Percentiles rank a stretch among this genome's conserved stretches.
phyloP scores from a whole-genome alignment of 1,140 invertebrate species.

The Tetragnatha versicolor region DNA sequence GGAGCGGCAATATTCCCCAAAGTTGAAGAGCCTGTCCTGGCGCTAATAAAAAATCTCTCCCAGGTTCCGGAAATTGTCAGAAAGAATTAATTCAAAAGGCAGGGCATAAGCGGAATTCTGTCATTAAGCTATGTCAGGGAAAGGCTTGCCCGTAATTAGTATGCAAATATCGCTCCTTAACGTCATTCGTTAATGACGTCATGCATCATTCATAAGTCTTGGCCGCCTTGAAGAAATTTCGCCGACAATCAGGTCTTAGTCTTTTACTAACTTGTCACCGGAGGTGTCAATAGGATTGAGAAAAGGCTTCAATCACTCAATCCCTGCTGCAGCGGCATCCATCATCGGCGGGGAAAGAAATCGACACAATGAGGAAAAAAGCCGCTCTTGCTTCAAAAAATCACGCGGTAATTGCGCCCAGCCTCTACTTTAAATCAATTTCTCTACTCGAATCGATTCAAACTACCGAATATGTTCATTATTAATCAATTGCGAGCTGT shows the following conservation, averaged over 20 bases:
- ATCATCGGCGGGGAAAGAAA: background rate
- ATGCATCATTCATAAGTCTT: constrained; percentile 56
- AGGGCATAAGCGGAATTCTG: constrained; percentile 55
- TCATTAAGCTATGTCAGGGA: constrained; percentile 56
- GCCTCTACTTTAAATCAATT: too few relatives aligned
- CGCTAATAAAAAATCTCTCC: constrained; percentile 32
- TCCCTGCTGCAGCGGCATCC: background rate
- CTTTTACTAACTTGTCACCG: constrained; percentile 37
- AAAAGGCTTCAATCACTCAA: constrained; percentile 23
- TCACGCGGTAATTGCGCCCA: too few relatives aligned
- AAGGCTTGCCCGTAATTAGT: constrained; percentile 54
- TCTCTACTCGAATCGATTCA: too few relatives aligned
- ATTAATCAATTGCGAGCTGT: too few relatives aligned
- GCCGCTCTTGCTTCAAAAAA: too few relatives aligned
- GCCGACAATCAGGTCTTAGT: constrained; percentile 28
- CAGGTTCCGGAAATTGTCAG: constrained; percentile 55
- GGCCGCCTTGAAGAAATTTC: constrained; percentile 48
- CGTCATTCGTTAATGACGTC: constrained; percentile 56
- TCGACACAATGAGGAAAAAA: too few relatives aligned
- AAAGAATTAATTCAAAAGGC: constrained; percentile 56
- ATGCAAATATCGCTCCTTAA: constrained; percentile 56
- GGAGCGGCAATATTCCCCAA: constrained; percentile 52
- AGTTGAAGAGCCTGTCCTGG: constrained; percentile 51
- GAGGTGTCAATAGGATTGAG: constrained; percentile 37
- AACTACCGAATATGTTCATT: too few relatives aligned